phyloP scores from a whole-genome alignment of 2,888 invertebrate species.

The Heteropelma amictum region DNA sequence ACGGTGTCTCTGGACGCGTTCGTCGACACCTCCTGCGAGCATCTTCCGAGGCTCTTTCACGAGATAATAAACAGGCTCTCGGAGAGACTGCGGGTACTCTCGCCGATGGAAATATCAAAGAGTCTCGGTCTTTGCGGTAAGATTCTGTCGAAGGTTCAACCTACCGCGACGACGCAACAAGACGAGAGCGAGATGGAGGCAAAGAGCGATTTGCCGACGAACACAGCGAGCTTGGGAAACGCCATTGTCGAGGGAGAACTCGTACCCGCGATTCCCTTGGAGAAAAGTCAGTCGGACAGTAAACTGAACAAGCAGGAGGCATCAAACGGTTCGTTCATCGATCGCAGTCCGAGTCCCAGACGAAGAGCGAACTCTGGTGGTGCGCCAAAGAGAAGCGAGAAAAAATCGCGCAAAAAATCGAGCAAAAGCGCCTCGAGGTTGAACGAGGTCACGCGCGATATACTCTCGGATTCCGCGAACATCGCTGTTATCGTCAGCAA shows the following conservation, averaged over 20 bases:
- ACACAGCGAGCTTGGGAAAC: too few relatives aligned
- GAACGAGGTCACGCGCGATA: constrained; percentile 64
- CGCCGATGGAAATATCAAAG: constrained; percentile 82
- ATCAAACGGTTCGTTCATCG: constrained; percentile 61
- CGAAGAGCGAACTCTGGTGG: constrained; percentile 75
- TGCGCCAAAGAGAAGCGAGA: constrained; percentile 78
- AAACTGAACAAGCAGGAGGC: constrained; percentile 79
- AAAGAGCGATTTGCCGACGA: constrained; percentile 39
- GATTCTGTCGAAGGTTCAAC: constrained; percentile 87
- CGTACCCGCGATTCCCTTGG: constrained; percentile 75
- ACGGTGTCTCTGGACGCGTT: constrained; percentile 87
- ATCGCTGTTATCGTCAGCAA: constrained; percentile 70
- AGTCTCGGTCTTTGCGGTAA: constrained; percentile 85
- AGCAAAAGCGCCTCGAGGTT: constrained; percentile 74
- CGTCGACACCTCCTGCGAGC: constrained; percentile 87
- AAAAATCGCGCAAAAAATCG: constrained; percentile 81
- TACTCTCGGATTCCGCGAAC: constrained; percentile 63
- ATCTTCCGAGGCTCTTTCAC: constrained; percentile 87
- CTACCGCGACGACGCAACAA: constrained; percentile 79
- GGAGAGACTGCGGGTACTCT: constrained; percentile 80
- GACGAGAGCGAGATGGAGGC: constrained; percentile 63
- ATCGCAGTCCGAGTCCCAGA: constrained; percentile 73
- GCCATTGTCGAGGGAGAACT: constrained; percentile 64
- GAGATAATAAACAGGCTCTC: constrained; percentile 83
- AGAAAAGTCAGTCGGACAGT: constrained; percentile 85